A percentile compares a stretch with the other conserved stretches of the same genome.
These are phyloP conservation scores for Phoxinus dragarum DNA, from an alignment of 2,797 vertebrate species.

Conservation along the genomic window DNA sequence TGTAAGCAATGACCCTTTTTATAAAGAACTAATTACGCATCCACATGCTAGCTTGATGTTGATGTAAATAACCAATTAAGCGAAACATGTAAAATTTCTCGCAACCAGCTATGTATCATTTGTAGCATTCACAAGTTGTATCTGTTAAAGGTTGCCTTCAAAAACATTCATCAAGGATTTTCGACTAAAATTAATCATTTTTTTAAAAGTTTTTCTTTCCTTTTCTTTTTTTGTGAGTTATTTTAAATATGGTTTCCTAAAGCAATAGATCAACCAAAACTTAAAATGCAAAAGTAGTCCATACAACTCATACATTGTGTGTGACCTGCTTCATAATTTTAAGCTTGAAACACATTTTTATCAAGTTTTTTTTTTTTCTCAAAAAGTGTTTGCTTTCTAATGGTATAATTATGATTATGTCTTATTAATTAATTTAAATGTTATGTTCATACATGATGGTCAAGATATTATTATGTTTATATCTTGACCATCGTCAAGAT, in stretches of 20 bases:
- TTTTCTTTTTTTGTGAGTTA: not conserved
- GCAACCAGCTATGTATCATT: conserved; percentile 9
- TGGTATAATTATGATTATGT: not conserved
- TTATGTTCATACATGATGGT: too few relatives aligned
- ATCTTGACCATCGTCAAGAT: not conserved
- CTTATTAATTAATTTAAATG: too few relatives aligned
- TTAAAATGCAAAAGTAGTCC: not conserved
- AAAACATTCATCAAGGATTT: conserved; percentile 1
- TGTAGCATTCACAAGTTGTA: not conserved
- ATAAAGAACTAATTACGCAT: conserved; percentile 46
- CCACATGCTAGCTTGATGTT: conserved; percentile 6
- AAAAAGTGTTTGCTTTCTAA: not conserved
- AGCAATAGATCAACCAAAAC: not conserved
- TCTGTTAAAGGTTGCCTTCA: not conserved
- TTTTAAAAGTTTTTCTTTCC: not conserved
- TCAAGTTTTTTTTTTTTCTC: too few relatives aligned
- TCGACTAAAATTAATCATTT: too few relatives aligned
- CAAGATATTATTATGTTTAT: not conserved
- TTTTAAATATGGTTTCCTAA: not conserved
- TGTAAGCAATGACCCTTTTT: conserved; percentile 34
- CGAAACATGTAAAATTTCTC: conserved; percentile 31
- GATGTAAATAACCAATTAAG: conserved; percentile 46
- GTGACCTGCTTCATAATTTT: not conserved
- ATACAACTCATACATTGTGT: not conserved
- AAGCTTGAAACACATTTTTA: not conserved